A percentile compares a stretch with the other conserved stretches of the same genome.
Conservation (phyloP, 2,888 invertebrate species). For the Sphecodes monilicornis region DNA sequence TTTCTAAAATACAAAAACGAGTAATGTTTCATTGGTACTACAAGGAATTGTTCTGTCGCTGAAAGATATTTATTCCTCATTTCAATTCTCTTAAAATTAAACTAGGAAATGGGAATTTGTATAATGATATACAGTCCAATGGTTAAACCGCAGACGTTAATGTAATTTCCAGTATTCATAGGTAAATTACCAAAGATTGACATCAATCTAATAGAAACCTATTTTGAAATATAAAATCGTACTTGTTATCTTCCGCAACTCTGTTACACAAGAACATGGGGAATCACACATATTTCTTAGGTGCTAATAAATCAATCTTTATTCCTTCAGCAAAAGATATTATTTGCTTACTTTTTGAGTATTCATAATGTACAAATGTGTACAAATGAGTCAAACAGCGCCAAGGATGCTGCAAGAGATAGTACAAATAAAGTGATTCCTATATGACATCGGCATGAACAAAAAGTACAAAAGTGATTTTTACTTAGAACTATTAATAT, state of each 20-base stretch:
- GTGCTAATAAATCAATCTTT: neutral
- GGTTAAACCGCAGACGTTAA: neutral
- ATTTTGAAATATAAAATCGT: neutral
- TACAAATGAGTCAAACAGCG: neutral
- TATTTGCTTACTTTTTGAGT: neutral
- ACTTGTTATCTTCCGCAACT: neutral
- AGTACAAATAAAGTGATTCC: neutral
- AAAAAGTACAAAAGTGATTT: neutral
- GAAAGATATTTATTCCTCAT: neutral
- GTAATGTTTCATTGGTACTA: too few species aligned
- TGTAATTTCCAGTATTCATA: neutral
- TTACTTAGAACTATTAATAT: too few species aligned
- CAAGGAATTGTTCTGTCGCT: too few species aligned
- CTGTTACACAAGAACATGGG: neutral
- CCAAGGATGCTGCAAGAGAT: neutral
- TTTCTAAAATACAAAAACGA: too few species aligned
- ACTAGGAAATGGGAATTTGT: neutral
- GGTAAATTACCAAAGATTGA: neutral
- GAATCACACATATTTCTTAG: neutral
- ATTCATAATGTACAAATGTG: neutral
- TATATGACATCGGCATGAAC: neutral
- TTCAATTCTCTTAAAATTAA: neutral
- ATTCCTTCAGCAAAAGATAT: neutral
- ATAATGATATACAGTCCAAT: neutral
- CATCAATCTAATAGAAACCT: neutral